These are phyloP conservation scores for Hydrophis major DNA, from an alignment of 2,797 vertebrate species.

Conservation along the genomic window DNA sequence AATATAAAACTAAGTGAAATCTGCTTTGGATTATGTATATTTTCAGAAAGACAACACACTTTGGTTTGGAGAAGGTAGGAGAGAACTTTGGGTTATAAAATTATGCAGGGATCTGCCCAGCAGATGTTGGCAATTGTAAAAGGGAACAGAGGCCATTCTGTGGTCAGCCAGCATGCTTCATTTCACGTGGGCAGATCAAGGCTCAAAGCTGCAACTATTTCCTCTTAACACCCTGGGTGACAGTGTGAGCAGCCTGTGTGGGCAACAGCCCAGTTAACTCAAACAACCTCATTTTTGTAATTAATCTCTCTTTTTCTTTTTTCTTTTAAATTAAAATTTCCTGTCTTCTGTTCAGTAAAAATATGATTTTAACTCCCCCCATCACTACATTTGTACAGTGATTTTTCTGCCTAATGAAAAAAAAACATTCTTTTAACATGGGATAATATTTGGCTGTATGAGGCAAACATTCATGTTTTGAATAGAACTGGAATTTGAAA, in stretches of 20 bases:
- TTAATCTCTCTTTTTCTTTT: conserved; percentile 23
- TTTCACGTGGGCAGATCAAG: conserved; percentile 67
- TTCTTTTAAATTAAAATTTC: conserved; percentile 30
- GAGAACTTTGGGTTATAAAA: conserved; percentile 50
- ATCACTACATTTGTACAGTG: background rate
- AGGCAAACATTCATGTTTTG: background rate
- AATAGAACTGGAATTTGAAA: background rate
- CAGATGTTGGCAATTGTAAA: conserved; percentile 67
- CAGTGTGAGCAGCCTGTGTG: conserved; percentile 43
- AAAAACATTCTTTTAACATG: conserved; percentile 37
- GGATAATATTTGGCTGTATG: background rate
- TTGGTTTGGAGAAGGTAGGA: conserved; percentile 48
- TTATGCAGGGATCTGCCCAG: conserved; percentile 62
- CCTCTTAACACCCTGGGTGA: conserved; percentile 54
- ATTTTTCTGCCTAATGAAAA: conserved; percentile 11
- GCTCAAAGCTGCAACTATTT: conserved; percentile 62
- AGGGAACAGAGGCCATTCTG: conserved; percentile 64
- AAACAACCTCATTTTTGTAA: conserved; percentile 64
- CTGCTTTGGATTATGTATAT: conserved; percentile 3
- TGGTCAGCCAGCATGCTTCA: conserved; percentile 55
- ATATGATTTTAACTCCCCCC: background rate
- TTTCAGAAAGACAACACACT: background rate
- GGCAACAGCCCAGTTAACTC: conserved; percentile 42
- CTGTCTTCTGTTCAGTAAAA: conserved; percentile 28
- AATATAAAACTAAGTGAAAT: conserved; percentile 1